Conservation (phyloP, 2,888 invertebrate species). For the Nephrotoma flavescens region DNA sequence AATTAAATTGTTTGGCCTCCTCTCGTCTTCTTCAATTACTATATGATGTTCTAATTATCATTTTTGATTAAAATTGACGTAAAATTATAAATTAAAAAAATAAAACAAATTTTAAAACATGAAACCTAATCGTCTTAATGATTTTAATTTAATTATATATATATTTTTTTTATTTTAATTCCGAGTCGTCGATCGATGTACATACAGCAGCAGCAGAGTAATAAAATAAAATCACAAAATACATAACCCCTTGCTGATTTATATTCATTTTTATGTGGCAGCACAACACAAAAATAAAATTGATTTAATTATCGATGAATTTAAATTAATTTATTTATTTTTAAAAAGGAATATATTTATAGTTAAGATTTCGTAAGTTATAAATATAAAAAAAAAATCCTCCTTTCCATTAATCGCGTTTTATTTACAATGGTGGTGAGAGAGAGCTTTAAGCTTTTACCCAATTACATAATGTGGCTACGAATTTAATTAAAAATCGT, state of each 20-base stretch:
- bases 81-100: background rate
- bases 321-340: background rate
- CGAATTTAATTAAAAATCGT: background rate
- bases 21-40: background rate
- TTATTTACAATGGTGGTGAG: background rate
- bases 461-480: background rate
- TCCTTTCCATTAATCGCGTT: background rate
- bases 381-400: background rate
- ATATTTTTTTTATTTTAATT: background rate
- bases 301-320: background rate
- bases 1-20: background rate
- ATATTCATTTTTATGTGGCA: background rate
- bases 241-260: background rate
- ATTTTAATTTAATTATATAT: background rate
- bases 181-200: background rate
- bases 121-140: background rate
- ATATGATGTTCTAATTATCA: background rate
- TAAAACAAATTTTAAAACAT: background rate
- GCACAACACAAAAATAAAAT: background rate
- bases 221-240: background rate
- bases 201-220: background rate
- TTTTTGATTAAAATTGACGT: background rate
- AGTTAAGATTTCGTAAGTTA: background rate
- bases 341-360: background rate
- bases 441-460: background rate